Evolutionary conservation across 2,113 vertebrate species (phyloP).

Genomic region (Muscicapa adusta): DNA sequence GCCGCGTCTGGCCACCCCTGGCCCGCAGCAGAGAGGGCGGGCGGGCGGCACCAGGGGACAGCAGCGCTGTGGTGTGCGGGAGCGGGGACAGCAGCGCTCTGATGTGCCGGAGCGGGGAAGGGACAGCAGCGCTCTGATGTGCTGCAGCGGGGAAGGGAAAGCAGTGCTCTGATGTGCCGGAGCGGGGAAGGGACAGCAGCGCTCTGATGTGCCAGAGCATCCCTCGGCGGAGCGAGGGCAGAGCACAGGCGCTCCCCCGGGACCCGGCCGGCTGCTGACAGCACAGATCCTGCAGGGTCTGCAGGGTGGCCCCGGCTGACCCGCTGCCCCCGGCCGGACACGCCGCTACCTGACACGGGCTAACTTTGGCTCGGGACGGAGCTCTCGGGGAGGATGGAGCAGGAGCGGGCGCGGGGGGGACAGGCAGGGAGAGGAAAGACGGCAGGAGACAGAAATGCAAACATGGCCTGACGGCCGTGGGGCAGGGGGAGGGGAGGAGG

Average conservation of each 20-base stretch:
- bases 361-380: constrained; percentile 68
- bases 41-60: constrained; percentile 18
- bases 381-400: constrained; percentile 60
- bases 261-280: constrained; percentile 75
- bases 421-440: constrained; percentile 52
- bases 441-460: constrained; percentile 75
- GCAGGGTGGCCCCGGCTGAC: constrained; percentile 83
- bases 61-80: too few species aligned
- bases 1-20: neutral
- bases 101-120: neutral
- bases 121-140: constrained; percentile 31
- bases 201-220: constrained; percentile 48
- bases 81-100: too few species aligned
- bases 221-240: constrained; percentile 1
- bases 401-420: neutral
- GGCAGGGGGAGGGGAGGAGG: constrained; percentile 64
- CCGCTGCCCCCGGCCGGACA: constrained; percentile 69
- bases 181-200: constrained; percentile 6
- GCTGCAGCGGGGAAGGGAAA: neutral
- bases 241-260: constrained; percentile 40
- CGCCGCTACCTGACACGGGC: constrained; percentile 62
- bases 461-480: constrained; percentile 65
- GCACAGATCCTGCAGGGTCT: constrained; percentile 81
- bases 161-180: too few species aligned
- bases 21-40: constrained; percentile 9